These are phyloP conservation scores for Medauroidea extradentata DNA, from an alignment of 1,140 invertebrate genomes.

Conservation along the genomic window DNA sequence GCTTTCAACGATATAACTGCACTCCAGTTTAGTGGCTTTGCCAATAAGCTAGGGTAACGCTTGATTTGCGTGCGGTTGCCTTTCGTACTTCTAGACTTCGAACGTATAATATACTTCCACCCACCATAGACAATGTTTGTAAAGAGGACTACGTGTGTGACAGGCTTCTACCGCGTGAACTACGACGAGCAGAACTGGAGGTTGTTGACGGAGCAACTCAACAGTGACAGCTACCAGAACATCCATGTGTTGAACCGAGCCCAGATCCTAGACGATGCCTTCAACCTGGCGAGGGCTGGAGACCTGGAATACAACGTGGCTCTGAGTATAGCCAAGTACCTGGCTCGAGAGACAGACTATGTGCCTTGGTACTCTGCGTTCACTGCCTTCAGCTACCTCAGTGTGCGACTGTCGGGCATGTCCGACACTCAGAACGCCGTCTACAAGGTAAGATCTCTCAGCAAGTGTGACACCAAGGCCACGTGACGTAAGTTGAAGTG, in stretches of 20 bases:
- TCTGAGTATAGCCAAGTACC: constrained; percentile 47
- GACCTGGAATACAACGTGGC: constrained; percentile 44
- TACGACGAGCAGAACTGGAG: constrained; percentile 51
- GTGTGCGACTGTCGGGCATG: too few species aligned
- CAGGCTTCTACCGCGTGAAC: constrained; percentile 53
- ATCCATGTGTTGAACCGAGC: constrained; percentile 52
- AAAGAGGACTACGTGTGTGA: constrained; percentile 9
- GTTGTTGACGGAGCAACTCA: constrained; percentile 40
- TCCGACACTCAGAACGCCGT: too few species aligned
- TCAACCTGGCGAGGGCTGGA: constrained; percentile 48
- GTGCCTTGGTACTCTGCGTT: constrained; percentile 48
- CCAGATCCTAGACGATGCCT: constrained; percentile 57
- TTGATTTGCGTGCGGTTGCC: too few species aligned
- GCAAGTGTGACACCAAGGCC: too few species aligned
- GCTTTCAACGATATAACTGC: too few species aligned
- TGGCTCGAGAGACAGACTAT: constrained; percentile 48
- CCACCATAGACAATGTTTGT: not conserved
- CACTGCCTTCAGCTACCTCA: too few species aligned
- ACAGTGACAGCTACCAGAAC: constrained; percentile 25
- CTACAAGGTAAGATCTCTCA: too few species aligned
- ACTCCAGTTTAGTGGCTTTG: too few species aligned
- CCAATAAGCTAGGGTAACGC: too few species aligned
- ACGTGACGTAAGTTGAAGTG: too few species aligned
- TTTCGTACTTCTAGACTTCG: too few species aligned
- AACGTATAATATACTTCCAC: too few species aligned